Evolutionary conservation across 2,113 vertebrate genomes (phyloP).

Genomic region (Sinocyclocheilus maitianheensis): DNA sequence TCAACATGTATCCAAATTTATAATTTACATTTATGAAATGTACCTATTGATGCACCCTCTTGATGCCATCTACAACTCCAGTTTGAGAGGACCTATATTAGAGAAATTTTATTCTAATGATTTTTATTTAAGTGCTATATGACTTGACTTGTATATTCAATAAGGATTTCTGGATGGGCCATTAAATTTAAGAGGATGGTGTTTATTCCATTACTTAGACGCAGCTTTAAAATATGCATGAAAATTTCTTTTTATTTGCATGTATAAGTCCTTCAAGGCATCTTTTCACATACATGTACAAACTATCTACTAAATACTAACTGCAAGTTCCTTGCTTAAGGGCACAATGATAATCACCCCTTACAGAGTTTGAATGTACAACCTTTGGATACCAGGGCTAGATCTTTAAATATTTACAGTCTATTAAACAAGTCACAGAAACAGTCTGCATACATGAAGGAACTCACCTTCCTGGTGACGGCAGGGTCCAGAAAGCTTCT

Average conservation of each 20-base stretch:
- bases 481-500: slow-evolving; percentile 90
- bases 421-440: neutral
- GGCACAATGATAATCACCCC: neutral
- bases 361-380: neutral
- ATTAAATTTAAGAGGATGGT: neutral
- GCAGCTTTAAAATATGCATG: slow-evolving; percentile 34
- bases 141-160: neutral
- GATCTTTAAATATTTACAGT: neutral
- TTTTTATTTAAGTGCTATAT: neutral
- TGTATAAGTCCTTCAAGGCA: neutral
- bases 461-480: slow-evolving; percentile 87
- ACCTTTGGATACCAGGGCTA: neutral
- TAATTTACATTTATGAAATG: neutral
- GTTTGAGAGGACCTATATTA: neutral
- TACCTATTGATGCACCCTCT: neutral
- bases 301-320: neutral
- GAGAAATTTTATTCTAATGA: neutral
- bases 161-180: slow-evolving; percentile 9
- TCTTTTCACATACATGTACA: neutral
- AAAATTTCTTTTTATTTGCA: slow-evolving; percentile 19
- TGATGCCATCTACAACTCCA: neutral
- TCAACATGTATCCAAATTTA: neutral
- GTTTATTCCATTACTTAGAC: neutral
- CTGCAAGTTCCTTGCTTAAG: neutral
- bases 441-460: neutral